Evolutionary conservation across 2,888 invertebrate genomes (phyloP), one percentile per base, ranked within the genome.

Genomic region (Caenorhabditis sp.): DNA sequence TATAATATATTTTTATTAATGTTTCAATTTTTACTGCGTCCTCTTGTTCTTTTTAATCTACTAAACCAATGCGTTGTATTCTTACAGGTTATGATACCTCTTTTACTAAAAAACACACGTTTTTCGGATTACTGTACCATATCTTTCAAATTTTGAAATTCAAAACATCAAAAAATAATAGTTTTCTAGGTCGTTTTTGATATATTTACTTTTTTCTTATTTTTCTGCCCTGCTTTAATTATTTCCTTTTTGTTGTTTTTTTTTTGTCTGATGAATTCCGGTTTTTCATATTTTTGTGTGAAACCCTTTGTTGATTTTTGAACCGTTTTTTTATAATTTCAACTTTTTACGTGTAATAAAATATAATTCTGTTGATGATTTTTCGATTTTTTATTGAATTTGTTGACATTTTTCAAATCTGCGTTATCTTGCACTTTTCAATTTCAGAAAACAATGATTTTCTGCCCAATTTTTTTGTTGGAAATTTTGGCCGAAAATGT

Each of bases 311-410:
- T 24, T 50, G 5, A n/a, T 50, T 26, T 24, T 21, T 37, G 12
- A 12, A 27, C 27, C 21, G 31, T 51, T 58, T 58, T 64, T 21
- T 66, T 57, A 50, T 55, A 57, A 57, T 62, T 36, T 55, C 36
- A 23, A 17, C 36, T 60, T 14, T 60, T 50, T 58, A 69, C 69
- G 69, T 69, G 69, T 64, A 69, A 69, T 69, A 61, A 69, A 69
- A 43, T 59, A 49, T 55, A 50, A 54, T 69, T 60, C 64, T 69
- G 57, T 50, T 43, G n/a, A 37, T 27, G 19, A 51, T 10, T 5
- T 23, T 8, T 24, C 23, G 43, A 3, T 55, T 55, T 55, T 55
- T 36, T 21, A 17, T 27, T n/a, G 12, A 26, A 57, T 8, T 57
- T 57, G 31, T 57, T 27, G 57, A 27, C 5, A 55, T 51, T 54